phyloP scores from a whole-genome alignment of 2,113 vertebrate species.

The Myocastor coypus region DNA sequence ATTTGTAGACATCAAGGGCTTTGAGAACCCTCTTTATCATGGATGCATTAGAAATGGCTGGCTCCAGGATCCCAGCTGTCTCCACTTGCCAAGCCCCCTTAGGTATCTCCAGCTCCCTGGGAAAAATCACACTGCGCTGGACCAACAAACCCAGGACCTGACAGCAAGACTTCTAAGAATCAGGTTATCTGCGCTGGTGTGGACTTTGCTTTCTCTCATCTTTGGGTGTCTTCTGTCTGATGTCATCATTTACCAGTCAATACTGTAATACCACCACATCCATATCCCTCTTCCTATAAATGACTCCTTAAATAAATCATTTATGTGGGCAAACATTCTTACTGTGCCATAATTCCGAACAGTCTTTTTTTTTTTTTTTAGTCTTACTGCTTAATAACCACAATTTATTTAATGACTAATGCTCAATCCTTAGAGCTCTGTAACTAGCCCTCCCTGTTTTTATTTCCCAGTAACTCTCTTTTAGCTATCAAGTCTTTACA shows the following conservation, averaged over 20 bases:
- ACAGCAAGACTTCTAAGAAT: not conserved
- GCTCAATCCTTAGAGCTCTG: not conserved
- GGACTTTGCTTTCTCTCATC: not conserved
- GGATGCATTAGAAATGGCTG: conserved; percentile 22
- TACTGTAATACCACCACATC: not conserved
- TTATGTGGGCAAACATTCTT: conserved; percentile 52
- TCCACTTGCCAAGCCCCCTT: not conserved
- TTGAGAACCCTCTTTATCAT: not conserved
- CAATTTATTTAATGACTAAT: not conserved
- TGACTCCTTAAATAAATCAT: conserved; percentile 45
- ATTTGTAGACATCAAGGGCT: not conserved
- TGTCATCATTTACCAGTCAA: conserved; percentile 1
- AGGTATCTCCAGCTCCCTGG: not conserved
- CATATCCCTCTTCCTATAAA: not conserved
- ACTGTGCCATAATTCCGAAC: not conserved
- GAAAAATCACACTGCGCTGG: not conserved
- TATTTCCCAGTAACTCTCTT: conserved; percentile 1
- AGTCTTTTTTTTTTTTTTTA: no score
- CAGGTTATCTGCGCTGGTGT: not conserved
- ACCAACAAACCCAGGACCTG: not conserved
- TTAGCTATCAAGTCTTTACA: not conserved
- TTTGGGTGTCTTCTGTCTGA: conserved; percentile 1
- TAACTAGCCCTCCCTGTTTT: not conserved
- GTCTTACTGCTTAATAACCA: conserved; percentile 8
- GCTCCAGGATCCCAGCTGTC: no score